phyloP scores from a whole-genome alignment of 2,888 invertebrate genomes.

The Neoascia interrupta region DNA sequence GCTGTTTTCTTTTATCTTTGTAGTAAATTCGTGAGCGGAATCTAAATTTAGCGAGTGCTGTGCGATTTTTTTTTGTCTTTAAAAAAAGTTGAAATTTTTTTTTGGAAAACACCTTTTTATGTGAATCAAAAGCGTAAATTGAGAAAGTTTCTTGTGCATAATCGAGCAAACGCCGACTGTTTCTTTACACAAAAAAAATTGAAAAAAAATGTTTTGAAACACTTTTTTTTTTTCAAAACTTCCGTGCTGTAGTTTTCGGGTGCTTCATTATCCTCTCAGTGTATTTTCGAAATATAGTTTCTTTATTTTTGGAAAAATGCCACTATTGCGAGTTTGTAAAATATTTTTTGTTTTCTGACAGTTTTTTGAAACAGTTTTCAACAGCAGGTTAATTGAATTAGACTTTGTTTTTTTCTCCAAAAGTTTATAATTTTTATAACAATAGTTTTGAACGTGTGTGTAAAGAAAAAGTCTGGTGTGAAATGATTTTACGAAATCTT shows the following conservation, averaged over 20 bases:
- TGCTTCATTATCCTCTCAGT: constrained; percentile 9
- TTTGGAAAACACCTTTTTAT: neutral
- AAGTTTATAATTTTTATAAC: neutral
- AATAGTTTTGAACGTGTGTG: neutral
- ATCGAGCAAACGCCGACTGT: neutral
- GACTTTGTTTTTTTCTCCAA: constrained; percentile 10
- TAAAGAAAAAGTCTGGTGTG: no score
- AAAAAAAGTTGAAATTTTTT: constrained; percentile 5
- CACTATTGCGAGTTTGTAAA: constrained; percentile 22
- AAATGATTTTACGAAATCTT: constrained; percentile 12
- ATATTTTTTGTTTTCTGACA: constrained; percentile 1
- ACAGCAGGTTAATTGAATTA: constrained; percentile 32
- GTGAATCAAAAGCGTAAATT: no score
- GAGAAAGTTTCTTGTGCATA: no score
- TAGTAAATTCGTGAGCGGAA: constrained; percentile 56
- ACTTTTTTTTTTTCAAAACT: neutral
- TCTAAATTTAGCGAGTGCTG: constrained; percentile 58
- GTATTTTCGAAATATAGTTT: constrained; percentile 3
- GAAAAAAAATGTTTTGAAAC: constrained; percentile 21
- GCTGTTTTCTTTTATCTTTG: constrained; percentile 7
- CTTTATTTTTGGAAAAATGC: constrained; percentile 55
- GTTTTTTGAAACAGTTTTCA: constrained; percentile 13
- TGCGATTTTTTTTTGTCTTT: constrained; percentile 28
- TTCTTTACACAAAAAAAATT: neutral
- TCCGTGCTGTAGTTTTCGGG: constrained; percentile 2